Evolutionary conservation across 53 echinoderm and acorn worm genomes (phyloP).

Genomic region (Holothuria scabra): DNA sequence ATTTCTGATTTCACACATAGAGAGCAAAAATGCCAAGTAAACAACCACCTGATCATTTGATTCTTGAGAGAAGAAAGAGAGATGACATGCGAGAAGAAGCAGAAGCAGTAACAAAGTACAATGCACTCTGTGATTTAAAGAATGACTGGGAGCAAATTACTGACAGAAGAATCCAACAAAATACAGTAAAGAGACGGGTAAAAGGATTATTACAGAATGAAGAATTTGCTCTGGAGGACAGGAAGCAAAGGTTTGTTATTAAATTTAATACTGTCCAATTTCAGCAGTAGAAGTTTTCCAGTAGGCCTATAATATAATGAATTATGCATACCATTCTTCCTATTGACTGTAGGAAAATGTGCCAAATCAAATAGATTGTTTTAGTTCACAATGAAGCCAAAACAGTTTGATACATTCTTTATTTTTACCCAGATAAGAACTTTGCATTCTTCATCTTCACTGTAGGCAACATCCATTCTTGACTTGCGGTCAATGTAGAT

Average conservation of each 20-base stretch:
- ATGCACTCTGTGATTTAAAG: slow-evolving; percentile 93
- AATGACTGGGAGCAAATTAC: slow-evolving; percentile 98
- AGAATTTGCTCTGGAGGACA: slow-evolving; percentile 93
- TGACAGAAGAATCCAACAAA: slow-evolving; percentile 87
- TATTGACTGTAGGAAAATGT: too few species aligned
- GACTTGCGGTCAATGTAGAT: too few species aligned
- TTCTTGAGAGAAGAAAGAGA: slow-evolving; percentile 80
- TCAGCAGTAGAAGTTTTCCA: not conserved
- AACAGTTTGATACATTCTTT: too few species aligned
- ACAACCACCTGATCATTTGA: slow-evolving; percentile 90
- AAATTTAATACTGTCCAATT: not conserved
- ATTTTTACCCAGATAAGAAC: too few species aligned
- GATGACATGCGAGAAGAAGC: slow-evolving; percentile 94
- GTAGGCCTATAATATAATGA: too few species aligned
- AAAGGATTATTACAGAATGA: slow-evolving; percentile 77
- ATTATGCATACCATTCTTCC: too few species aligned
- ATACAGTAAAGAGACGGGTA: slow-evolving; percentile 86
- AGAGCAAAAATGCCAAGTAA: slow-evolving; percentile 99
- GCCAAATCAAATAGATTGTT: too few species aligned
- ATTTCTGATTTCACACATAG: slow-evolving; percentile 40
- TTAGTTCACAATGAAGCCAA: too few species aligned
- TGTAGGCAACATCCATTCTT: too few species aligned
- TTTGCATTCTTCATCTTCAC: too few species aligned
- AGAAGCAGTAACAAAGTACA: slow-evolving; percentile 88
- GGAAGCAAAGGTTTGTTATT: slow-evolving; percentile 84